Evolutionary conservation across 2,888 invertebrate genomes (phyloP), one percentile per base, ranked within the genome.

Genomic region (Mythimna loreyi): DNA sequence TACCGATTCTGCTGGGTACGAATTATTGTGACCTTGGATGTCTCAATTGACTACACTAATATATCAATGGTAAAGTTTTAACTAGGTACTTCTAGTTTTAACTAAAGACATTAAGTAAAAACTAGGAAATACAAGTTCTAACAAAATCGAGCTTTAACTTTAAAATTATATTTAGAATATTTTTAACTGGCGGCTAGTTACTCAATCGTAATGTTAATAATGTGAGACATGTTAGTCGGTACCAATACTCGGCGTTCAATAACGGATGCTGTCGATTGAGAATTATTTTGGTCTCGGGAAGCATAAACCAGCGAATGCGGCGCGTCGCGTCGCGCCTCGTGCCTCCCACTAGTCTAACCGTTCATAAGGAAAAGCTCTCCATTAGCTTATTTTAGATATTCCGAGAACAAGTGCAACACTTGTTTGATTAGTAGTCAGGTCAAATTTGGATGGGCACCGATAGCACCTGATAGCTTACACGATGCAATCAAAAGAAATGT

Each of bases 281-380:
- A 90, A 92, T 89, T 95, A 95, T 96, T 96, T 95, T 87, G 90
- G 94, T 92, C 94, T 90, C 92, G 92, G 92, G 90, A 93, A 93
- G 92, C 89, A 90, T 93, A 92, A 92, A 92, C 91, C 89, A 85
- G 87, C 85, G 81, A 88, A 89, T 88, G 88, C 75, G 67, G 67
- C 25, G 65, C 80, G 72, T 74, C 64, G 16, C 79, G 76, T 65
- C 77, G 57, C 80, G 72, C 75, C 64, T 77, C 73, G 79, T 84
- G 65, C 86, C 87, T 87, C 90, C 89, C 85, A 88, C 89, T 78
- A 75, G 78, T 75, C 74, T 72, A 70, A 80, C 79, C 81, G 86
- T 90, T 88, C 91, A 90, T 92, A 91, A 93, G 92, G 91, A 93
- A 92, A 91, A 87, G 83, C 86, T 70, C 45, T 85, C 83, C 81